Base-by-base conservation (phyloP, 1,140 invertebrate genomes). In the Homalodisca vitripennis region DNA sequence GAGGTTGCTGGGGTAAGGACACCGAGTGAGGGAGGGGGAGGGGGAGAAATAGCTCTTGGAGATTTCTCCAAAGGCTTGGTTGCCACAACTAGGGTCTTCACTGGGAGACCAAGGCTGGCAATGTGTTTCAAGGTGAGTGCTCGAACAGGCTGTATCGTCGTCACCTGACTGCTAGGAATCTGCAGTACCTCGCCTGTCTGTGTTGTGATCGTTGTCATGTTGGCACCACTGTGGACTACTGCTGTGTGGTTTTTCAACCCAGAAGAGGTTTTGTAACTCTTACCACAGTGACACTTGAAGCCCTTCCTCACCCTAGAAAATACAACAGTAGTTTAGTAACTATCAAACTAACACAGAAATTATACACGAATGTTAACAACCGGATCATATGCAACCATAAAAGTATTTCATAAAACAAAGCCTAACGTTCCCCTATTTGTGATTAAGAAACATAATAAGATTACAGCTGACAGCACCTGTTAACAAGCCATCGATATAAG, bases 231-330 rank as follows among this genome's bases (percentile, higher is more conserved):
- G 77, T 89, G 88, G 72, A 86, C 83, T 1, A 82, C 74, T 55
- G 84, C 78, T 2, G 84, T 83, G 76, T 93, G 91, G 73, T 85
- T 88, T 74, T 89, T 90, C 72, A 93, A 80, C 31, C 89, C 89
- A 78, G 90, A 87, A 14, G 85, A 81, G 55, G 90, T 91, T 77
- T 90, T 90, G 80, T 92, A 93, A 77, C 87, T 91, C 82, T 92
- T 93, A 66, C 90, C 90, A 80, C 91, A 93, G 75, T 88, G 86
- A 79, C 91, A 93, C 77, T 89, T 89, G 79, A 87, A 92, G 3
- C 84, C 85, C 81, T 92, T 92, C 76, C 85, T 86, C 73, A 91
- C 82, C 81, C 90, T 92, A 78, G 30, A 82, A 82, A n/a, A 72
- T 32, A 60, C 6, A 6, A 41, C 34, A 6, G n/a, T n/a, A n/a